phyloP scores from a whole-genome alignment of 2,113 vertebrate genomes.

The Callaeas wilsoni region DNA sequence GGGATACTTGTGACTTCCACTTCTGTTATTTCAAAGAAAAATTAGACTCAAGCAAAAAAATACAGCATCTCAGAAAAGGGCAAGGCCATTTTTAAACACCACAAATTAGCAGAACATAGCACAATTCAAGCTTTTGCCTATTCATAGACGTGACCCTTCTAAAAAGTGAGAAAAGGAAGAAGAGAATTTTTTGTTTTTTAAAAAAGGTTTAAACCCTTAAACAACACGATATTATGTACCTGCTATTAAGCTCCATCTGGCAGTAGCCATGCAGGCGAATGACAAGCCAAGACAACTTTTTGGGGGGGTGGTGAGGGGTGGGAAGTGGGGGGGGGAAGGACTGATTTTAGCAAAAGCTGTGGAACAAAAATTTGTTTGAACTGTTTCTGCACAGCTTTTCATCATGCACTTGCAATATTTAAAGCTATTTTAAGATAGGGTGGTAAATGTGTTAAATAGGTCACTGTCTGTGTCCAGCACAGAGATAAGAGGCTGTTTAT shows the following conservation, averaged over 20 bases:
- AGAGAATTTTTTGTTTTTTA: not conserved
- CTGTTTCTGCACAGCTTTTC: not conserved
- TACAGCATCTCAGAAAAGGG: not conserved
- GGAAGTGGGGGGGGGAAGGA: accelerated
- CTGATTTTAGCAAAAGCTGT: not conserved
- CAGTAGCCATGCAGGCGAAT: not conserved
- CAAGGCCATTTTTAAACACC: slow-evolving; percentile 5
- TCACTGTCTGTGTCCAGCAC: slow-evolving; percentile 20
- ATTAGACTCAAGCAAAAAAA: not conserved
- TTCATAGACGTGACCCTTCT: not conserved
- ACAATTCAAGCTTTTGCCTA: not conserved
- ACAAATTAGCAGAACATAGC: not conserved
- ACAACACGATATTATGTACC: slow-evolving; percentile 15
- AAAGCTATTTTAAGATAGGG: not conserved
- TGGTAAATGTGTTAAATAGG: slow-evolving; percentile 27
- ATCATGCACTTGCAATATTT: not conserved
- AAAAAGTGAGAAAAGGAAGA: not conserved
- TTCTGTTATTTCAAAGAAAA: not conserved
- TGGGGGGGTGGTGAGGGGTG: accelerated
- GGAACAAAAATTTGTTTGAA: not conserved
- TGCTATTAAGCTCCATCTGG: slow-evolving; percentile 40
- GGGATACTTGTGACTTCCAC: not conserved
- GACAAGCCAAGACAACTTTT: not conserved
- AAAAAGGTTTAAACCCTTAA: not conserved
- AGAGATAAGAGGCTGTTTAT: slow-evolving; percentile 34